phyloP scores from a whole-genome alignment of 2,888 invertebrate species.

The Myopa tessellatipennis region DNA sequence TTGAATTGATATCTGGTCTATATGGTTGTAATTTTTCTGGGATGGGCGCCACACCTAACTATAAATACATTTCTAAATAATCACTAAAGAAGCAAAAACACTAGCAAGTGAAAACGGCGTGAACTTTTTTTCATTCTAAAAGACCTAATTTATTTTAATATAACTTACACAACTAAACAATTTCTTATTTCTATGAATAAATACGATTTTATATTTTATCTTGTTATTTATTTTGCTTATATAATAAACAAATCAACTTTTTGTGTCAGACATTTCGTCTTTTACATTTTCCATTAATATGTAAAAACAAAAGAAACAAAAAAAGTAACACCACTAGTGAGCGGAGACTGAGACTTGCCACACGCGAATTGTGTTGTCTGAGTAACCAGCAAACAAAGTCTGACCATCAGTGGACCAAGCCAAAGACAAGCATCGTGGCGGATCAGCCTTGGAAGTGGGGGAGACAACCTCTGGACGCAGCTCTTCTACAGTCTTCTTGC shows the following conservation, averaged over 20 bases:
- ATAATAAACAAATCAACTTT: slow-evolving; percentile 59
- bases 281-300: slow-evolving; percentile 38
- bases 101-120: too few relatives aligned
- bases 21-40: too few relatives aligned
- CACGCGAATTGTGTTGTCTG: slow-evolving; percentile 96
- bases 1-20: too few relatives aligned
- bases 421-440: slow-evolving; percentile 95
- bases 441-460: slow-evolving; percentile 84
- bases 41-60: too few relatives aligned
- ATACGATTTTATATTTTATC: slow-evolving; percentile 43
- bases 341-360: slow-evolving; percentile 96
- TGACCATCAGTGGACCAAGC: slow-evolving; percentile 99
- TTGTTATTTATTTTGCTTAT: slow-evolving; percentile 60
- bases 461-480: slow-evolving; percentile 92
- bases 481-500: slow-evolving; percentile 99
- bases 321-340: slow-evolving; percentile 71
- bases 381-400: slow-evolving; percentile 98
- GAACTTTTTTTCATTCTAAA: background rate
- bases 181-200: slow-evolving; percentile 41
- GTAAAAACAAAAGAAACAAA: slow-evolving; percentile 33
- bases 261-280: slow-evolving; percentile 41
- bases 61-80: too few relatives aligned
- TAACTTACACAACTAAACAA: slow-evolving; percentile 10
- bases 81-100: too few relatives aligned
- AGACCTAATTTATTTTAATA: slow-evolving; percentile 31